Conservation (phyloP, 2,113 vertebrate genomes). For the Colinus virginianus region DNA sequence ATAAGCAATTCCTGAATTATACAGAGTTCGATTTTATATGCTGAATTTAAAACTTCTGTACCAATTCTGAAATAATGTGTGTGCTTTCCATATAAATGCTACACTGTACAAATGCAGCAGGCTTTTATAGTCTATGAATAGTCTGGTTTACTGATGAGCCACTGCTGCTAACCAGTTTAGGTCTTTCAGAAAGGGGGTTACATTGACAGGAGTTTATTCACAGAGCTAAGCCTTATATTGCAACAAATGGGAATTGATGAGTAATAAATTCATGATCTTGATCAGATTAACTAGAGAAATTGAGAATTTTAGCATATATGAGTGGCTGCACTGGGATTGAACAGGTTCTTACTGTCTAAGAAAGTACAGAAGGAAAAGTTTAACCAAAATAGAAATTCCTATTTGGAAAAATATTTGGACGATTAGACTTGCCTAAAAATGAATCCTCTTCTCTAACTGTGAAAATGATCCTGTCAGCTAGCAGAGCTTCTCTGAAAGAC, state of each 20-base stretch:
- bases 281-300: background rate
- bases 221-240: background rate
- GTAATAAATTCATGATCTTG: background rate
- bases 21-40: background rate
- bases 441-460: background rate
- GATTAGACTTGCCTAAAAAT: background rate
- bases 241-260: background rate
- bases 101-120: background rate
- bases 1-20: background rate
- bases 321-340: background rate
- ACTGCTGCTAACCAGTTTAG: background rate
- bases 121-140: background rate
- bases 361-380: background rate
- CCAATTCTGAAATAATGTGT: background rate
- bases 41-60: background rate
- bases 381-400: background rate
- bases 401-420: slow-evolving; percentile 16
- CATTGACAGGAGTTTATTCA: background rate
- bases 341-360: background rate
- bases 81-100: background rate
- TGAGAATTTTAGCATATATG: background rate
- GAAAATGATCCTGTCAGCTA: background rate
- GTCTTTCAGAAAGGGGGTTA: background rate
- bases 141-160: background rate
- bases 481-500: background rate